Conservation (phyloP, 2,113 vertebrate species). For the Dromaius novaehollandiae region DNA sequence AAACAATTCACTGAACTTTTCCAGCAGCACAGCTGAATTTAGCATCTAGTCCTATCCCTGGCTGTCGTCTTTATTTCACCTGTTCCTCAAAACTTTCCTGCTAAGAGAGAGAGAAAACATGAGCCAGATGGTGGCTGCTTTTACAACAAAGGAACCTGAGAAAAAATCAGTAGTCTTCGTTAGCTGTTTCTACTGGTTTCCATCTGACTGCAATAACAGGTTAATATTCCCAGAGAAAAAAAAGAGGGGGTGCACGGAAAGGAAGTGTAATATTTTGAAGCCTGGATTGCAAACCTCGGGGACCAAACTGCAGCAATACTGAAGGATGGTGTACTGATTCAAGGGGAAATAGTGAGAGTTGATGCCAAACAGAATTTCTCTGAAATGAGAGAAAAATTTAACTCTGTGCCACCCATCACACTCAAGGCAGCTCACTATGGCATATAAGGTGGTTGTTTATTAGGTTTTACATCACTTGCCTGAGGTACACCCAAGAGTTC, state of each 20-base stretch:
- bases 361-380: neutral
- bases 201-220: neutral
- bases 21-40: neutral
- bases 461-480: neutral
- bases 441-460: neutral
- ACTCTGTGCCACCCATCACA: neutral
- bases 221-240: neutral
- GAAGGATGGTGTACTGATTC: neutral
- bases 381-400: neutral
- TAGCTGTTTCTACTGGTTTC: neutral
- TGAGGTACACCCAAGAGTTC: neutral
- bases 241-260: neutral
- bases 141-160: neutral
- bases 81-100: neutral
- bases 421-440: neutral
- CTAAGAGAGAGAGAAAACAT: neutral
- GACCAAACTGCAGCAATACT: neutral
- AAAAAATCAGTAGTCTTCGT: neutral
- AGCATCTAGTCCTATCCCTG: neutral
- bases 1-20: neutral
- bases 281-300: neutral
- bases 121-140: neutral
- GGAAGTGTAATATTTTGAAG: neutral
- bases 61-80: neutral
- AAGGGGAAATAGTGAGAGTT: neutral